Evolutionary conservation across 2,888 invertebrate species (phyloP).

Genomic region (Hybos culiciformis): DNA sequence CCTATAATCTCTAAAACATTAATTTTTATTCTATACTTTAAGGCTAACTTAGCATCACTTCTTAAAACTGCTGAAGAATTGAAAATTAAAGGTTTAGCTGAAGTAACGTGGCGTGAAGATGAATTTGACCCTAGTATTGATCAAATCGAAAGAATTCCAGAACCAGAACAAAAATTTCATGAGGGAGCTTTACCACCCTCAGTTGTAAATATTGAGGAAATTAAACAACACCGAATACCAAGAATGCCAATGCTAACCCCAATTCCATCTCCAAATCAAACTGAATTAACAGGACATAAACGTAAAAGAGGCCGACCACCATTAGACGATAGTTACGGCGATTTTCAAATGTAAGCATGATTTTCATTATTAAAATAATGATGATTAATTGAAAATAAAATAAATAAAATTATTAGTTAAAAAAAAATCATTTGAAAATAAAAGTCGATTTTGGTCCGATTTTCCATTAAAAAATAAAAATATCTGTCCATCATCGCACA

Average conservation of each 20-base stretch:
- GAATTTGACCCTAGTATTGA: constrained; percentile 29
- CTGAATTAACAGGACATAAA: constrained; percentile 37
- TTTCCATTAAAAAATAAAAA: too few species aligned
- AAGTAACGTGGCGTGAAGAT: constrained; percentile 71
- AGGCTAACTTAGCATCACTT: constrained; percentile 76
- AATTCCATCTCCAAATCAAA: constrained; percentile 20
- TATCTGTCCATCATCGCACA: too few species aligned
- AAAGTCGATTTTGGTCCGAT: too few species aligned
- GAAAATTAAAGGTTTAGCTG: constrained; percentile 80
- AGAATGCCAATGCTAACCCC: constrained; percentile 29
- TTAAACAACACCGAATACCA: constrained; percentile 17
- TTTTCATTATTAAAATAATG: neutral
- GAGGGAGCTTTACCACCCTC: constrained; percentile 1
- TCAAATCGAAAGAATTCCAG: too few species aligned
- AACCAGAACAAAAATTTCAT: constrained; percentile 7
- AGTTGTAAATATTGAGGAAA: neutral
- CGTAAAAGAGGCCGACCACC: constrained; percentile 53
- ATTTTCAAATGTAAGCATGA: constrained; percentile 30
- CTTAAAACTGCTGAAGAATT: constrained; percentile 86
- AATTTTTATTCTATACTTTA: constrained; percentile 21
- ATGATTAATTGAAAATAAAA: too few species aligned
- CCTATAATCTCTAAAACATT: neutral
- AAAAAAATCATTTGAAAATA: too few species aligned
- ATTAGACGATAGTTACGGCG: constrained; percentile 41
- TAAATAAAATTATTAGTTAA: too few species aligned